Base-by-base conservation (phyloP, 2,113 vertebrate genomes). In the Chaetura pelagica region DNA sequence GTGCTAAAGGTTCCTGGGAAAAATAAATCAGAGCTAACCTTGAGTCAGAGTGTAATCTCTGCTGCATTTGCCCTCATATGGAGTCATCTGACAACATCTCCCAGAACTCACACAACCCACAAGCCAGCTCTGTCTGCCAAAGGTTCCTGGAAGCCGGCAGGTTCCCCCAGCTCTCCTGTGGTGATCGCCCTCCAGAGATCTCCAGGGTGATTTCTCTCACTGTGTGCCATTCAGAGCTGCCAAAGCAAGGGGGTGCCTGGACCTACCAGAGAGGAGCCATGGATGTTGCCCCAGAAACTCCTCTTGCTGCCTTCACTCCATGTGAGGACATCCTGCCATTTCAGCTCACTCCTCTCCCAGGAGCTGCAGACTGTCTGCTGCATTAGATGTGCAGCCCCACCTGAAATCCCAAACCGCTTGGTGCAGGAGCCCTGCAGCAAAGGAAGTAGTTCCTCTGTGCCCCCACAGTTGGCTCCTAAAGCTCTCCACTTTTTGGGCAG, bases 11-110 rank as follows among this genome's bases (percentile, higher is more conserved):
- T 64, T 79, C 81, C 46, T 63, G 52, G 82, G 87, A 94, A 89
- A 46, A 93, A 96, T 94, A 96, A 97, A 96, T 97, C 82, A 95
- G 84, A 79, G 61, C 69, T 55, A 84, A 89, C 91, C 80, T 74
- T 87, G 84, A 89, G 52, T 84, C 82, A 87, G 63, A 92, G 55
- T 46, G 59, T 51, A 59, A 85, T 85, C 59, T 63, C 63, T 75
- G 69, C 74, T 61, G 58, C 34, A 54, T 89, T 88, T 26, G 2
- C 62, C 22, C 75, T 83, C n/a, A 12, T 51, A 59, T 55, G 38
- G 88, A 87, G 52, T 61, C 42, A 66, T 63, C 78, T 29, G 38
- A 48, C 32, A n/a, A 2, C 38, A 54, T 40, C 46, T 57, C n/a
- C 21, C 58, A 24, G 63, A 64, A 51, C 68, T 46, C 52, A 52